Conservation (phyloP, 2,888 invertebrate species). For the Leptinotarsa haldemani region DNA sequence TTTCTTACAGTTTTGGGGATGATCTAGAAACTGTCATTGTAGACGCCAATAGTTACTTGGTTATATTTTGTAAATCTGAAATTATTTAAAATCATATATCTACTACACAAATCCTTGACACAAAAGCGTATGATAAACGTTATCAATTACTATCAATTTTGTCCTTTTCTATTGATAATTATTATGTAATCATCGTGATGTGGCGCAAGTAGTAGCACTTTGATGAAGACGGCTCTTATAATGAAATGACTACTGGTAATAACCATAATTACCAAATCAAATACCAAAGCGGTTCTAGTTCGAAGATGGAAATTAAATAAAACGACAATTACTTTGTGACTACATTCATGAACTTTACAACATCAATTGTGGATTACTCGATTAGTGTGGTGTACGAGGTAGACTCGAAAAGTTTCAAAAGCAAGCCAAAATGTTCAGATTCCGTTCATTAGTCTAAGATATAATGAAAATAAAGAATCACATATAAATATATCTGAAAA, state of each 20-base stretch:
- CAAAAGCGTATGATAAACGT: neutral
- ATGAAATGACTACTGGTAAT: neutral
- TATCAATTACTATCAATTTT: conserved; percentile 6
- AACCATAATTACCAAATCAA: conserved; percentile 15
- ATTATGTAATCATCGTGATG: neutral
- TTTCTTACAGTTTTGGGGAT: too few relatives aligned
- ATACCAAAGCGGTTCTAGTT: neutral
- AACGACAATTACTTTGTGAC: conserved; percentile 8
- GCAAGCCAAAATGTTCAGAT: neutral
- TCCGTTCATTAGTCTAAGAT: too few relatives aligned
- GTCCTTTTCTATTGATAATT: conserved; percentile 4
- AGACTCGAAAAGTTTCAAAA: neutral
- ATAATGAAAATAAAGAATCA: too few relatives aligned
- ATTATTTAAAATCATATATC: neutral
- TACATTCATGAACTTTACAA: conserved; percentile 21
- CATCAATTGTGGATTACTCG: neutral
- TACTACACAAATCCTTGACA: conserved; percentile 2
- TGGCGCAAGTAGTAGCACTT: neutral
- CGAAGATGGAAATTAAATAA: neutral
- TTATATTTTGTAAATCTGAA: neutral
- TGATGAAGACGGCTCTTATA: conserved; percentile 9
- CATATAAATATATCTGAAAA: too few relatives aligned
- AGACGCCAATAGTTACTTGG: too few relatives aligned
- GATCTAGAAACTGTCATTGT: too few relatives aligned
- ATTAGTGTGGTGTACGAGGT: neutral